These are phyloP conservation scores for Rhinogobio ventralis DNA, from an alignment of 2,797 vertebrate species.

Conservation along the genomic window DNA sequence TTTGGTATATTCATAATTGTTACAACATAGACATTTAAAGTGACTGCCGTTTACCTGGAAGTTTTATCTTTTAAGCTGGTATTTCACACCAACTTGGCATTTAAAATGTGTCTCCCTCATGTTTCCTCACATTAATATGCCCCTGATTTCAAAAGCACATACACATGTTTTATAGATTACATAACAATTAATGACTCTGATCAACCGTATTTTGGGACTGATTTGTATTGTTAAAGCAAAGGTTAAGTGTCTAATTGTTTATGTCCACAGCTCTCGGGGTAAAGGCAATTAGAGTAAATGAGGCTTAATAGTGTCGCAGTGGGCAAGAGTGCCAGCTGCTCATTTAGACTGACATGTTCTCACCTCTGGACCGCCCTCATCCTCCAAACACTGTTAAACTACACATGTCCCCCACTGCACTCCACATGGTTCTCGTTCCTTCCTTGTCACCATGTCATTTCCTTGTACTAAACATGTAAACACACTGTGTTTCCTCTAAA, in stretches of 20 bases:
- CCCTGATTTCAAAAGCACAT: background rate
- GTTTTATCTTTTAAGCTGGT: background rate
- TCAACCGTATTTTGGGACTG: background rate
- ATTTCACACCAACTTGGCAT: background rate
- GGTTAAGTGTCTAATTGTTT: slow-evolving; percentile 38
- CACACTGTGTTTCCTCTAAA: slow-evolving; percentile 34
- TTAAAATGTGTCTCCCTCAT: background rate
- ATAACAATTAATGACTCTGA: background rate
- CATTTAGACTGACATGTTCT: slow-evolving; percentile 57
- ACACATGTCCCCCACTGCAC: slow-evolving; percentile 11
- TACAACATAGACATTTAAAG: too few species aligned
- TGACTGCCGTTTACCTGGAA: background rate
- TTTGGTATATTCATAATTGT: too few species aligned
- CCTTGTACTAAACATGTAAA: slow-evolving; percentile 3
- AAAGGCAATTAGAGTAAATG: slow-evolving; percentile 63
- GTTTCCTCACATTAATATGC: background rate
- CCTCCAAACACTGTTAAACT: slow-evolving; percentile 37
- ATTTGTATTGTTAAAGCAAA: slow-evolving; percentile 11
- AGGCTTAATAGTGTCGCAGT: slow-evolving; percentile 54
- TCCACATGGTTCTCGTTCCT: background rate
- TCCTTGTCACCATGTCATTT: background rate
- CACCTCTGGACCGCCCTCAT: slow-evolving; percentile 55
- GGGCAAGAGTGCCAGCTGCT: slow-evolving; percentile 53
- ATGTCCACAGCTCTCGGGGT: slow-evolving; percentile 46
- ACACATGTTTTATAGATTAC: background rate